Percentiles rank a stretch among this genome's conserved stretches.
These are phyloP conservation scores for Drosophila burlai DNA, from an alignment of 1,140 invertebrate genomes.

Conservation along the genomic window DNA sequence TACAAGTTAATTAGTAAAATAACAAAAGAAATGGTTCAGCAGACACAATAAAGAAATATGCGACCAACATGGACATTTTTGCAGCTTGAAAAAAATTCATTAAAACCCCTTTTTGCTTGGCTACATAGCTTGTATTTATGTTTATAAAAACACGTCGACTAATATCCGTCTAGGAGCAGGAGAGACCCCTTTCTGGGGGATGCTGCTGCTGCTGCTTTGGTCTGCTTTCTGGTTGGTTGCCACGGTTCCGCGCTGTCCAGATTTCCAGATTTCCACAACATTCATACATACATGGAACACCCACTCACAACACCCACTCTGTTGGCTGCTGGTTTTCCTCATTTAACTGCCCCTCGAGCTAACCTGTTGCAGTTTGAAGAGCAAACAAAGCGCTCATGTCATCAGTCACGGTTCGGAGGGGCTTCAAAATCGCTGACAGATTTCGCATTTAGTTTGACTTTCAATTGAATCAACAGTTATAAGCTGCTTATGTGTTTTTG, in stretches of 20 bases:
- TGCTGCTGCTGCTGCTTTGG: not conserved
- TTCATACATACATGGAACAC: not conserved
- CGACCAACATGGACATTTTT: not conserved
- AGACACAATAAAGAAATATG: not conserved
- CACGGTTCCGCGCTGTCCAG: not conserved
- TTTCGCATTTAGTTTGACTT: conserved; percentile 19
- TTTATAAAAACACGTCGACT: not conserved
- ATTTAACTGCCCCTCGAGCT: conserved; percentile 22
- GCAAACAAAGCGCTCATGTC: conserved; percentile 18
- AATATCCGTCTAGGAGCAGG: not conserved
- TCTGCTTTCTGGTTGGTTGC: not conserved
- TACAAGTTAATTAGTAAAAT: not conserved
- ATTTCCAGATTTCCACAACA: not conserved
- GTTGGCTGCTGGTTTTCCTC: conserved; percentile 2
- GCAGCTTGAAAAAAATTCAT: not conserved
- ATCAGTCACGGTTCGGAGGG: not conserved
- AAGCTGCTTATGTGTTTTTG: conserved; percentile 26
- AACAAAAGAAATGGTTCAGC: not conserved
- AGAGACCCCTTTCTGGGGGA: not conserved
- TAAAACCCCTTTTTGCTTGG: not conserved
- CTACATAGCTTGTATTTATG: not conserved
- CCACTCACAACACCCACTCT: conserved; percentile 2
- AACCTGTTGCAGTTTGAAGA: conserved; percentile 30
- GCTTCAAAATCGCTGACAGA: conserved; percentile 10
- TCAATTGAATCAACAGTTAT: conserved; percentile 24